Conservation (phyloP, 37 sponge, comb jelly and placozoan species). For the Beroe ovata region DNA sequence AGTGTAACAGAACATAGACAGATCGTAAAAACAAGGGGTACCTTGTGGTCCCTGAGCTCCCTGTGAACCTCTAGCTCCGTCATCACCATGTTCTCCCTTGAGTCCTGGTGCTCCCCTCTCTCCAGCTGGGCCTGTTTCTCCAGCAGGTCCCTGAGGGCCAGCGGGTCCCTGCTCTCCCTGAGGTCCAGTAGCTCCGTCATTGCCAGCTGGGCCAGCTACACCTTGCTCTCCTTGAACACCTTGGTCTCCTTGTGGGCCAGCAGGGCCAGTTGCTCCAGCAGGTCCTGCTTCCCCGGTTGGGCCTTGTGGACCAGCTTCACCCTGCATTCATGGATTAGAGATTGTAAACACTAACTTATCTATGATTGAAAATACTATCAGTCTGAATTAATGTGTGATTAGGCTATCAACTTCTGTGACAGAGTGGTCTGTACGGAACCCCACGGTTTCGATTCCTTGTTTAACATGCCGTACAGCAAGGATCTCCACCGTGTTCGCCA, state of each 20-base stretch:
- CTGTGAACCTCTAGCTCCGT: conserved; percentile 2
- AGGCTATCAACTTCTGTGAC: no score
- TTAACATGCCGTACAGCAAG: no score
- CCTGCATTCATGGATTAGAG: neutral
- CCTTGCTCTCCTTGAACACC: neutral
- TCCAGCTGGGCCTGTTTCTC: conserved; percentile 14
- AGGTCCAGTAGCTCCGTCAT: conserved; percentile 9
- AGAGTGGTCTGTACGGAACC: no score
- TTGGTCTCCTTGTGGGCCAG: neutral
- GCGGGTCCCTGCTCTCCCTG: conserved; percentile 25
- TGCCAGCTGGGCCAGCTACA: neutral
- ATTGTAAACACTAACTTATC: neutral
- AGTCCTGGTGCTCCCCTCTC: conserved; percentile 8
- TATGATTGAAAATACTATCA: no score
- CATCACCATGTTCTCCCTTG: neutral
- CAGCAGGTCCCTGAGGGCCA: conserved; percentile 5
- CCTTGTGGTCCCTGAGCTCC: neutral
- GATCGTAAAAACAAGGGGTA: no score
- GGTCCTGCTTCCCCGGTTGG: conserved; percentile 2
- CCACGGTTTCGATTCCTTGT: no score
- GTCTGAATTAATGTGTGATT: no score
- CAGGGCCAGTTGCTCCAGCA: conserved; percentile 46
- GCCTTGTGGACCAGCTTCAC: conserved; percentile 44
- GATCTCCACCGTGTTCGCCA: no score
- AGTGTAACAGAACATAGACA: no score